Conservation (phyloP, 2,888 invertebrate genomes). For the Lycocerus yunnanus region DNA sequence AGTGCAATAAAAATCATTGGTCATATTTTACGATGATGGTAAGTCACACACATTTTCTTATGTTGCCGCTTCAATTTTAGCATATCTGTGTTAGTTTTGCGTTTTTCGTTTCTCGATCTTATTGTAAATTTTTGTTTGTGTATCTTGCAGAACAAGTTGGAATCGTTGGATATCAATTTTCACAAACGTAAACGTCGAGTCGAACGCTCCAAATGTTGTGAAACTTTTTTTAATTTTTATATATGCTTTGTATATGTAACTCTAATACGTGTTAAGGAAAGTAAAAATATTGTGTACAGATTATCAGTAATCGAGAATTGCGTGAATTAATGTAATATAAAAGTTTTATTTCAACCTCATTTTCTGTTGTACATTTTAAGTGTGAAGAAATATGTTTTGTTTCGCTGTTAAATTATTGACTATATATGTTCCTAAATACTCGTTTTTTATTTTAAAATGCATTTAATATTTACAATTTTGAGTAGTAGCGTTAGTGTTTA, state of each 20-base stretch:
- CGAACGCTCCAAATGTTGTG: constrained; percentile 27
- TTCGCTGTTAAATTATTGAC: background rate
- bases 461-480: background rate
- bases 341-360: background rate
- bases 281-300: background rate
- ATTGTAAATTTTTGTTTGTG: constrained; percentile 5
- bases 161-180: constrained; percentile 59
- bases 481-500: background rate
- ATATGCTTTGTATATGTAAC: constrained; percentile 46
- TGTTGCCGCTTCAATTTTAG: background rate
- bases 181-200: constrained; percentile 53
- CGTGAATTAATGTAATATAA: background rate
- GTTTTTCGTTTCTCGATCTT: constrained; percentile 1
- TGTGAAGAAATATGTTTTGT: background rate
- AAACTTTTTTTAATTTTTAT: constrained; percentile 42
- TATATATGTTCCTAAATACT: background rate
- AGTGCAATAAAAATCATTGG: constrained; percentile 46
- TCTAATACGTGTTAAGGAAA: constrained; percentile 17
- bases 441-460: background rate
- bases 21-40: constrained; percentile 29
- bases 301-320: background rate
- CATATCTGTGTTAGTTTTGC: constrained; percentile 13
- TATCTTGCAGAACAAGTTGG: constrained; percentile 57
- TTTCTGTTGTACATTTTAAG: background rate
- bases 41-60: constrained; percentile 2